Base-by-base conservation (phyloP, 2,113 vertebrate species). In the Brachypteracias leptosomus region DNA sequence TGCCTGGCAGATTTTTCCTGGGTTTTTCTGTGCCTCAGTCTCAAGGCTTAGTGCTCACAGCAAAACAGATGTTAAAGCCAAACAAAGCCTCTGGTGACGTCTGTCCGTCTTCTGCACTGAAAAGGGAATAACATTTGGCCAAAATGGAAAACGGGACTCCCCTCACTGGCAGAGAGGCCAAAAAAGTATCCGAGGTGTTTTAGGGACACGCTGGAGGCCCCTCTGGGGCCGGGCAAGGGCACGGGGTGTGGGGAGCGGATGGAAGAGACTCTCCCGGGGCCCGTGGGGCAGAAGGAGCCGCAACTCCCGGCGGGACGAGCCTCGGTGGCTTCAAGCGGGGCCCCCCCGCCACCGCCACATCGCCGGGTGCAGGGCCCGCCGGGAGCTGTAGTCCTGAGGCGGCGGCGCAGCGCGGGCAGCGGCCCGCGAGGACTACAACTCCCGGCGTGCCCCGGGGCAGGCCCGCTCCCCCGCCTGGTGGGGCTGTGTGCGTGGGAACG, bases 401-500 rank as follows among this genome's bases (percentile, higher is more conserved):
- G 16, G 51, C 11, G 1, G 36, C 46, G 25, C 57, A 3, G 16
- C 47, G 20, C 26, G 14, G 77, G 9, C 54, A 71, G 70, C 36
- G 35, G 82, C 82, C 95, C 29, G 92, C 71, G 3, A 3, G 40
- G 31, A 98, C 98, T 98, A 95, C 98, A 95, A 33, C 15, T 96
- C 97, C 98, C 98, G 85, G 73, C 61, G 66, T 63, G 75, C 85
- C 14, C 0, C 3, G 29, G 28, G 38, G 49, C 44, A 29, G 55
- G 18, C 58, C 40, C 14, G 3, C 21, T 3, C 13, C 35, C 29
- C n/a, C n/a, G n/a, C n/a, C n/a, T n/a, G n/a, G 94, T 61, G 52
- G 96, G 93, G 95, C 92, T 98, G 98, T 97, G 98, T 97, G 98
- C 98, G 99, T 99, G 98, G 98, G 98, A 94, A 63, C 91, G 81